Evolutionary conservation across 2,888 invertebrate species (phyloP).

Genomic region (Melinaea marsaeus): DNA sequence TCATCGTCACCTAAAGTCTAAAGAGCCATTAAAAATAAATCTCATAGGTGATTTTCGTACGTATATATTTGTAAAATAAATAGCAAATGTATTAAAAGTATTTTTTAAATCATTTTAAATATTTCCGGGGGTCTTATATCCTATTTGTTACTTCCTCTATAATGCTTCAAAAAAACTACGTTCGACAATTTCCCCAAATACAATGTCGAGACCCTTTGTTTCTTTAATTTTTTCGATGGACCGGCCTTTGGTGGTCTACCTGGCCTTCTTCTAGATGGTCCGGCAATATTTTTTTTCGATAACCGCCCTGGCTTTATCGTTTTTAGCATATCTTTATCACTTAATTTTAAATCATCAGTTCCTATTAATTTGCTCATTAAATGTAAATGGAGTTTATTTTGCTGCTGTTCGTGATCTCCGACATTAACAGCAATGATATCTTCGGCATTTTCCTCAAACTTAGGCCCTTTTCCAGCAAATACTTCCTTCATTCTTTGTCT

Average conservation of each 20-base stretch:
- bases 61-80: not conserved
- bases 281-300: not conserved
- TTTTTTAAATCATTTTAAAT: not conserved
- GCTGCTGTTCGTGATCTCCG: not conserved
- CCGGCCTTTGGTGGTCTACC: constrained; percentile 17
- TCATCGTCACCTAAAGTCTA: too few species aligned
- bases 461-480: constrained; percentile 28
- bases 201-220: constrained; percentile 10
- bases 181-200: constrained; percentile 24
- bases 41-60: not conserved
- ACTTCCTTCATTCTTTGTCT: constrained; percentile 50
- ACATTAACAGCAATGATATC: constrained; percentile 12
- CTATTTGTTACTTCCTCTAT: not conserved
- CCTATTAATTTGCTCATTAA: constrained; percentile 9
- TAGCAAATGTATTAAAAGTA: not conserved
- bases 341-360: constrained; percentile 9
- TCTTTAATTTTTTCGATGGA: constrained; percentile 20
- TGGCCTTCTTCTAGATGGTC: constrained; percentile 14
- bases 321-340: constrained; percentile 1
- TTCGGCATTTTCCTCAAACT: constrained; percentile 31
- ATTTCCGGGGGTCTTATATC: not conserved
- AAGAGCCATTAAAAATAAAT: not conserved
- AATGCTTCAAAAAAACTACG: constrained; percentile 7
- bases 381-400: constrained; percentile 7
- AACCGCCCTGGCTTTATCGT: not conserved